Evolutionary conservation across 1,140 invertebrate genomes (phyloP), one percentile per base, ranked within the genome.

Genomic region (Trichonephila inaurata): DNA sequence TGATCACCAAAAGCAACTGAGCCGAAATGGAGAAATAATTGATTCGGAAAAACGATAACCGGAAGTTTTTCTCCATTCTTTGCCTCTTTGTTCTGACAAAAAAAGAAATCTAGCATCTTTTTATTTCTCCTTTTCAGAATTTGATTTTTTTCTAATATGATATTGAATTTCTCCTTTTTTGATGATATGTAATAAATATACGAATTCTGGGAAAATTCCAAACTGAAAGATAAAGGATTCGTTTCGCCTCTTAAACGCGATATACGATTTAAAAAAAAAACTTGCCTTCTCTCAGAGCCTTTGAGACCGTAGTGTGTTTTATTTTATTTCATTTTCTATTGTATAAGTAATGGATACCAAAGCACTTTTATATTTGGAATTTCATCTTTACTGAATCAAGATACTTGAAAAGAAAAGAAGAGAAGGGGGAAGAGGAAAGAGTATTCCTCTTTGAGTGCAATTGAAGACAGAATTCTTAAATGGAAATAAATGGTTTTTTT

Each of bases 171-270:
- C 90, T 92, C 62, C 61, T 85, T 69, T 58, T 85, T 28, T 92
- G 90, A 92, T 92, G 90, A 92, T 92, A 85, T 92, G 82, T 92
- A 92, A 92, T 92, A 92, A 92, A 92, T 92, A 92, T 92, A 92
- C 90, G 90, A 85, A 51, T 92, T 92, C 77, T 92, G 24, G 61
- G 77, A 85, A 92, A 92, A 92, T 92, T 85, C 81, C 69, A 82
- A 82, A 58, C 87, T 58, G 21, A 58, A 51, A 92, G 77, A 92
- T 64, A 92, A 92, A 85, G 82, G 89, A 92, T 66, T 92, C 62
- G 61, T 51, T 64, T 85, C 81, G 18, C 19, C 61, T 83, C 90
- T 85, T 92, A 92, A 92, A 66, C 90, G 90, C 77, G 85, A 92
- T 92, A 92, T 92, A 81, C 82, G 77, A 92, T 92, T 92, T 83